These are phyloP conservation scores for Bucco capensis DNA, from an alignment of 2,113 vertebrate genomes.

Conservation along the genomic window DNA sequence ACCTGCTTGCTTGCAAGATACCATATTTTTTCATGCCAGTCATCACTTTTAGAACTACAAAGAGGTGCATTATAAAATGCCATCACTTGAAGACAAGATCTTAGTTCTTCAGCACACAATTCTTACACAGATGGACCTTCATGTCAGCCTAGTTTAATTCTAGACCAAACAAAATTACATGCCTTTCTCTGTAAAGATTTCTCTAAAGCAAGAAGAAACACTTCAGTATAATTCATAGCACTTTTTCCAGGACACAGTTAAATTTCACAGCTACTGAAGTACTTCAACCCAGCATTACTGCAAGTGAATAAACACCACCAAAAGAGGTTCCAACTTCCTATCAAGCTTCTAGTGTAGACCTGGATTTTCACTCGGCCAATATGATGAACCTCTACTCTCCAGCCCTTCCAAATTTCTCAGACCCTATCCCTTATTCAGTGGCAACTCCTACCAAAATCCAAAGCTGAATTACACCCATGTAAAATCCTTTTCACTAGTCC, in stretches of 20 bases:
- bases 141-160: not conserved
- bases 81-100: not conserved
- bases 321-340: not conserved
- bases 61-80: not conserved
- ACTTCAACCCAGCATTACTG: not conserved
- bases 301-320: not conserved
- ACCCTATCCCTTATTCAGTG: not conserved
- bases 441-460: not conserved
- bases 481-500: not conserved
- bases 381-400: rapidly evolving
- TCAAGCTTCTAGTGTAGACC: not conserved
- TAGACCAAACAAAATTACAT: not conserved
- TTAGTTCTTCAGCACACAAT: not conserved
- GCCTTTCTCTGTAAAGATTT: not conserved
- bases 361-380: not conserved
- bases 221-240: not conserved
- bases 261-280: not conserved
- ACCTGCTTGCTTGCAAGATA: no score
- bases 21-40: no score
- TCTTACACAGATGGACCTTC: not conserved
- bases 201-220: not conserved
- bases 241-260: not conserved
- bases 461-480: not conserved
- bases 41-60: no score
- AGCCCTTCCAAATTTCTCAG: not conserved